Base-by-base conservation (phyloP, 2,888 invertebrate genomes). In the Dicranocentrus wangi region DNA sequence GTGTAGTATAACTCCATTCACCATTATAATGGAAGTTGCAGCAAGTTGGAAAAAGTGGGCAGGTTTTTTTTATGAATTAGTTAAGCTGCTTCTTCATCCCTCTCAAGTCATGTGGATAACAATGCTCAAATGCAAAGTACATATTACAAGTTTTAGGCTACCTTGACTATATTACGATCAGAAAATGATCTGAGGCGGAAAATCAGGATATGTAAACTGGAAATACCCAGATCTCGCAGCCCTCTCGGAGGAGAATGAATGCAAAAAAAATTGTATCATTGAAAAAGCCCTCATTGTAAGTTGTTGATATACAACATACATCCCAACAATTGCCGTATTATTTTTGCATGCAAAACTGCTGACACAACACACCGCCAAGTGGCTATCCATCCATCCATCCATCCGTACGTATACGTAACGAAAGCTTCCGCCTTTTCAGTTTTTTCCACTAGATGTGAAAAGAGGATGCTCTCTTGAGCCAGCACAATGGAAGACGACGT, bases 111-210 rank as follows among this genome's bases (percentile, higher is more conserved):
- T 32, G 32, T 32, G n/a, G n/a, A n/a, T n/a, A n/a, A n/a, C n/a
- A n/a, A n/a, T n/a, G n/a, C n/a, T n/a, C n/a, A n/a, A n/a, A n/a
- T n/a, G n/a, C n/a, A n/a, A n/a, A 39, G 39, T 13, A 13, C 39
- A 39, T 39, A 13, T 39, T 39, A 39, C 39, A 39, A 8, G 39
- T 13, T 39, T 13, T 39, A 39, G 39, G 39, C n/a, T n/a, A n/a
- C n/a, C n/a, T n/a, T n/a, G n/a, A n/a, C n/a, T n/a, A n/a, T n/a
- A n/a, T n/a, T 32, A 51, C 51, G 53, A 73, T 80, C 63, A 63
- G 70, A 79, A n/a, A n/a, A 81, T 65, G 69, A 75, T 81, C 70
- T 76, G 81, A 81, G 69, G 81, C 81, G 81, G 81, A 81, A 81
- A 75, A 81, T 75, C 75, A 81, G 81, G 75, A 76, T 75, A 70